Evolutionary conservation across 1,140 invertebrate genomes (phyloP), one percentile per base, ranked within the genome.

Genomic region (Zophobas morio): DNA sequence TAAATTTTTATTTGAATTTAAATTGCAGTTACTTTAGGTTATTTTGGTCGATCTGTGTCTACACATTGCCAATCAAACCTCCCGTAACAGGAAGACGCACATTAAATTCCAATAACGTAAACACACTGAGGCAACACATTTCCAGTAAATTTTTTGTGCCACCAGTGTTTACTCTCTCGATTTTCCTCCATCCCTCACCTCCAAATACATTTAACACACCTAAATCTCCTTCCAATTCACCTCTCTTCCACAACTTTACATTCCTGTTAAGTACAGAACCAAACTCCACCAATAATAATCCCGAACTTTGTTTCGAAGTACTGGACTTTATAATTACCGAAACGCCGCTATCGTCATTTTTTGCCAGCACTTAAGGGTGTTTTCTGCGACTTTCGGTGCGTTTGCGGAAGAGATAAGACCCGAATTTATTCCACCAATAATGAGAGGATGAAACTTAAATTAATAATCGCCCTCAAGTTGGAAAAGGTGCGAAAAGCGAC

Each of bases 391-490:
- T 73, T 54, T 54, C 37, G 40, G 42, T 56, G 37, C 32, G 49
- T 53, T 73, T 74, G 51, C 47, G 63, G 39, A 63, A 78, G 74
- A 78, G 77, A 78, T 78, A 78, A 78, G 63, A 40, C 39, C 8
- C 39, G 39, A 46, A 78, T 78, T 74, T 66, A 78, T 78, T 78
- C 57, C 20, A 35, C 36, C 46, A 60, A 77, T 63, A 74, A 63
- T 63, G 51, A 63, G 32, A 39, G 37, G 47, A 8, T 71, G 47
- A 71, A 46, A 73, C 37, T 73, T 40, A 73, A 56, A 56, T 53
- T 73, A 73, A 73, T 73, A 73, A 53, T 73, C 70, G 40, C 60
- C 33, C 60, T n/a, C 60, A 42, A 66, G 39, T 20, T 39, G 60
- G 32, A 66, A 32, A 20, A 42, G 39, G 60, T 66, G 36, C 32